Percentiles rank a stretch among this genome's conserved stretches.
Evolutionary conservation across 1,140 invertebrate species (phyloP).

Genomic region (Drosophila albomicans): DNA sequence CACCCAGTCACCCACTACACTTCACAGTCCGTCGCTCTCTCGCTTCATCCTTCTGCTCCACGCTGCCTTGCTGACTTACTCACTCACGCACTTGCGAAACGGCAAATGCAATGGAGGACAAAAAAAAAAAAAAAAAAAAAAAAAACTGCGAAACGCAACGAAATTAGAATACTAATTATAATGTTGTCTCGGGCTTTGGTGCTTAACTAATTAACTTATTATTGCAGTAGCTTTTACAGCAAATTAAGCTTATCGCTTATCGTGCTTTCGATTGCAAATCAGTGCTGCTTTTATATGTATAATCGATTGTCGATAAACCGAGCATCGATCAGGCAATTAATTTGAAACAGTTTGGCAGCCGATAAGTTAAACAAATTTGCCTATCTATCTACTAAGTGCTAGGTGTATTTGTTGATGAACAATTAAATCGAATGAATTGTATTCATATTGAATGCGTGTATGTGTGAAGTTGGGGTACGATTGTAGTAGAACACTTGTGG

Average conservation of each 20-base stretch:
- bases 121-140: neutral
- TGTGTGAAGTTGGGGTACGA: neutral
- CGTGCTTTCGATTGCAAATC: neutral
- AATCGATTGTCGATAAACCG: neutral
- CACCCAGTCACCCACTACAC: constrained; percentile 21
- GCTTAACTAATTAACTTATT: constrained; percentile 45
- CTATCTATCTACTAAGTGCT: neutral
- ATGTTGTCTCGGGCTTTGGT: constrained; percentile 13
- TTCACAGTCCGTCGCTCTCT: constrained; percentile 4
- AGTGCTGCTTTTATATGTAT: neutral
- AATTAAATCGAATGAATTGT: neutral
- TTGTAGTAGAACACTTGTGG: constrained; percentile 1
- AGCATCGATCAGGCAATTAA: neutral
- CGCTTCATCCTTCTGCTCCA: neutral
- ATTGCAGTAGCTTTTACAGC: constrained; percentile 30
- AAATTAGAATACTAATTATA: constrained; percentile 12
- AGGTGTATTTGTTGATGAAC: neutral
- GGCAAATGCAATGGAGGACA: constrained; percentile 19
- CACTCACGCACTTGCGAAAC: neutral
- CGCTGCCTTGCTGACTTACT: neutral
- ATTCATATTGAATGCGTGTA: too few relatives aligned
- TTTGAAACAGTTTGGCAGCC: neutral
- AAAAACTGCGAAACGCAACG: neutral
- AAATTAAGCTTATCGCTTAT: neutral
- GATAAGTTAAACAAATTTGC: too few relatives aligned